Base-by-base conservation (phyloP, 2,797 vertebrate genomes). In the Dryobates pubescens region DNA sequence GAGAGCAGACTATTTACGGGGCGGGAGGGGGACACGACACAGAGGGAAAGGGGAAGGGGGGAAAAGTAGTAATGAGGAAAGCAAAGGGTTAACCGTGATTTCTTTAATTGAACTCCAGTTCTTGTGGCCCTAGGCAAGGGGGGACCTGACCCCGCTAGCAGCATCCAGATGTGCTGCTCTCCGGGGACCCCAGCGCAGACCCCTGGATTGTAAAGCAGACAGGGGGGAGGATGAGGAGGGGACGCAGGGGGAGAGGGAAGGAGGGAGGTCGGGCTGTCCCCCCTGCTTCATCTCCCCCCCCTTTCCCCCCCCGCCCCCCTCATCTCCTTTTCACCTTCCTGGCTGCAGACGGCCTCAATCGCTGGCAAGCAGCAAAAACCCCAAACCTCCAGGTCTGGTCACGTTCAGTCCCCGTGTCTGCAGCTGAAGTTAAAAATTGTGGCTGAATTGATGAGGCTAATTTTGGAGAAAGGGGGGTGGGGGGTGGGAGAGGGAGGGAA, bases 161-260 rank as follows among this genome's bases (percentile, higher is more conserved):
- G 98, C 98, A 99, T 99, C 99, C 99, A 99, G 99, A 99, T 99
- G 99, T 99, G 98, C 98, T 74, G 97, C 98, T 98, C 98, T 98
- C 98, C 93, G 97, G 98, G 99, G 98, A 98, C 96, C 95, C 96
- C 91, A 43, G 96, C 96, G 97, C 97, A 98, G 98, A 96, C 94
- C 97, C 97, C 97, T 92, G 97, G 95, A 96, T 93, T 97, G 97
- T 91, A 95, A 97, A 96, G 97, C 97, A 97, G 98, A 96, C 97
- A 93, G 11, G 80, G 73, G 73, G 59, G 72, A 41, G 32, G 83
- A 32, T 9, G 30, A 62, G 26, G 51, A 43, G n/a, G 45, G 45
- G 45, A 47, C 45, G 18, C 45, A 20, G 45, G 18, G 10, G 45
- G 43, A 62, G 86, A 75, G 77, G 47, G 56, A 34, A 61, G 69